A percentile compares a stretch with the other conserved stretches of the same genome.
These are phyloP conservation scores for Passer domesticus DNA, from an alignment of 2,113 vertebrate genomes.

Conservation along the genomic window DNA sequence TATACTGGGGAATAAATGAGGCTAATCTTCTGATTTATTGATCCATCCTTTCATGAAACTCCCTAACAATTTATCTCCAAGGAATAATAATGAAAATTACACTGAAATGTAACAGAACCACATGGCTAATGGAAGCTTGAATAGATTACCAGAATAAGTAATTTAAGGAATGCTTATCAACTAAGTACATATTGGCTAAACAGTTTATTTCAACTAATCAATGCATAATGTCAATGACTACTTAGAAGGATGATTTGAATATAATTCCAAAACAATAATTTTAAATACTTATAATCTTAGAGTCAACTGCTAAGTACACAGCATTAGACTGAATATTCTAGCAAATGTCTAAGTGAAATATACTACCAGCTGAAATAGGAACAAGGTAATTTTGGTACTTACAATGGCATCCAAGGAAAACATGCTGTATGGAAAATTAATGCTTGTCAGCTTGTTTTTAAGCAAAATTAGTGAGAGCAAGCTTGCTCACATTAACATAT, in stretches of 20 bases:
- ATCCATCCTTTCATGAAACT: background rate
- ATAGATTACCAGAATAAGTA: background rate
- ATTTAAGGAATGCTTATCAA: slow-evolving; percentile 22
- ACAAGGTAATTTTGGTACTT: background rate
- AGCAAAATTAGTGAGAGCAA: background rate
- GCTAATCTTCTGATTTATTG: background rate
- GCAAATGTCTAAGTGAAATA: background rate
- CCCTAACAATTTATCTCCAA: background rate
- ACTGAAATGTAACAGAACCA: slow-evolving; percentile 14
- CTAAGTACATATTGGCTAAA: background rate
- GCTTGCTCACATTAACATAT: background rate
- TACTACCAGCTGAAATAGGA: background rate
- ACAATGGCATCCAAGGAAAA: background rate
- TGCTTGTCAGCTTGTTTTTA: background rate
- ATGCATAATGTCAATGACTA: background rate
- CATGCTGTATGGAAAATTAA: background rate
- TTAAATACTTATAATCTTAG: background rate
- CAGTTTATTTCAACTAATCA: slow-evolving; percentile 11
- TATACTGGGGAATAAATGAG: background rate
- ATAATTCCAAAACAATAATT: background rate
- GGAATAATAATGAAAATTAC: slow-evolving; percentile 33
- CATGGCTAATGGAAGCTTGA: background rate
- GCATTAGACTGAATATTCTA: background rate
- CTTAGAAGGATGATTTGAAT: background rate
- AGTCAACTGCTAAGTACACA: background rate